Evolutionary conservation across 2,113 vertebrate species (phyloP).

Genomic region (Anolis carolinensis): DNA sequence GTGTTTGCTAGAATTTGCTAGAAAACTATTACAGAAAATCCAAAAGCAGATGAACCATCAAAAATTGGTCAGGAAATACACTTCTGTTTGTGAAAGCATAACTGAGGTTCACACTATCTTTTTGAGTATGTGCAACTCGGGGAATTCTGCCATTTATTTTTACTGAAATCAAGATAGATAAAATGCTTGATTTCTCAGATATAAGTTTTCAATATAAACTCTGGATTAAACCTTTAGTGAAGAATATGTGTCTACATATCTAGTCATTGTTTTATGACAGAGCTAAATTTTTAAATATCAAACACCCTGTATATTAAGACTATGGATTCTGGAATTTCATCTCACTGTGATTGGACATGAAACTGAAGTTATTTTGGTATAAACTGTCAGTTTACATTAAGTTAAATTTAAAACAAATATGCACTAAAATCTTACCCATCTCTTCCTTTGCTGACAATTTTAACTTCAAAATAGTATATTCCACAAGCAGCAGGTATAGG

Average conservation of each 20-base stretch:
- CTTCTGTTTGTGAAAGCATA: not conserved
- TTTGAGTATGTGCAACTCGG: not conserved
- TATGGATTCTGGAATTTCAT: not conserved
- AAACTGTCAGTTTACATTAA: conserved; percentile 19
- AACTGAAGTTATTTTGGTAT: not conserved
- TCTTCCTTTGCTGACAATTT: conserved; percentile 99
- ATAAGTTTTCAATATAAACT: not conserved
- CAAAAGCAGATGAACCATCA: not conserved
- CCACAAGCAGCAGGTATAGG: conserved; percentile 98
- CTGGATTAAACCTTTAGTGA: not conserved
- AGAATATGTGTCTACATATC: not conserved
- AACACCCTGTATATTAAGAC: not conserved
- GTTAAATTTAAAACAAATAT: conserved; percentile 21
- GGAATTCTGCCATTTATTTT: not conserved
- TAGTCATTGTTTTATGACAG: not conserved
- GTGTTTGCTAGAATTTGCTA: not conserved
- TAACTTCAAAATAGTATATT: conserved; percentile 99
- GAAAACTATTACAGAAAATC: not conserved
- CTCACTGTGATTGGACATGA: not conserved
- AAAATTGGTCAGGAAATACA: not conserved
- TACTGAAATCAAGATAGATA: not conserved
- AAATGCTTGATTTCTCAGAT: not conserved
- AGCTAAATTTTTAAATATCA: not conserved
- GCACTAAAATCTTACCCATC: conserved; percentile 87
- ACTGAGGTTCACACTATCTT: not conserved